phyloP scores from a whole-genome alignment of 1,140 invertebrate genomes.

The Portunus trituberculatus region DNA sequence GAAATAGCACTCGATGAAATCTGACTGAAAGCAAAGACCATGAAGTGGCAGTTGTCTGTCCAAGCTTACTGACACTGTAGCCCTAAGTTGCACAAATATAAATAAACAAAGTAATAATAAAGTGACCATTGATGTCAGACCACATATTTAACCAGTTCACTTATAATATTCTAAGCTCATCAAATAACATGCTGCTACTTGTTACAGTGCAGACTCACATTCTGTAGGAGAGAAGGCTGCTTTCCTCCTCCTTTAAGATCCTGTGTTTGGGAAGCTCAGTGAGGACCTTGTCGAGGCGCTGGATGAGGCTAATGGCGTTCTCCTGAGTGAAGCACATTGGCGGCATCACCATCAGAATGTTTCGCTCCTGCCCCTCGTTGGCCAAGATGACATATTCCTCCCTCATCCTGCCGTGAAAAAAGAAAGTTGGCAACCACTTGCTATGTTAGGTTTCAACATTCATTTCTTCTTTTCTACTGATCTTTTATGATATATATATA shows the following conservation, averaged over 20 bases:
- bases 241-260: background rate
- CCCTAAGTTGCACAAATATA: too few relatives aligned
- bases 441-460: too few relatives aligned
- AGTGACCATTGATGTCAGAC: too few relatives aligned
- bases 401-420: constrained; percentile 62
- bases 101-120: background rate
- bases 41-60: background rate
- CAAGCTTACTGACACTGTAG: background rate
- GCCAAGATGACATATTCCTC: constrained; percentile 60
- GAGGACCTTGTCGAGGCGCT: constrained; percentile 56
- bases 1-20: background rate
- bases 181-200: background rate
- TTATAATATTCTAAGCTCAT: too few relatives aligned
- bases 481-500: too few relatives aligned
- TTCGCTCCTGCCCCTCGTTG: constrained; percentile 57
- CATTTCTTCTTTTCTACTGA: too few relatives aligned
- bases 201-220: background rate
- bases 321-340: constrained; percentile 69
- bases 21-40: background rate
- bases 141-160: too few relatives aligned
- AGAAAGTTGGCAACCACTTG: background rate
- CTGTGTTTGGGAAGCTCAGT: constrained; percentile 24
- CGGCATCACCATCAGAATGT: constrained; percentile 67
- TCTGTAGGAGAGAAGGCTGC: background rate
- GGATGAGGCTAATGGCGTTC: constrained; percentile 39